phyloP scores from a whole-genome alignment of 2,888 invertebrate species.

The Physocephala rufipes region DNA sequence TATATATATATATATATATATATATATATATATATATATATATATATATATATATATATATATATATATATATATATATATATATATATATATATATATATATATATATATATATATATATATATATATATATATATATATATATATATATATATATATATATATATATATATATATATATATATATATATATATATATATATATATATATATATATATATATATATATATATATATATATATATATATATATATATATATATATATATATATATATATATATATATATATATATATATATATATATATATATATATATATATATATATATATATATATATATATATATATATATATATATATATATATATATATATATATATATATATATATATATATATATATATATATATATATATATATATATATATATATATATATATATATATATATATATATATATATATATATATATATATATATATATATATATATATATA shows the following conservation, averaged over 20 bases:
- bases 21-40: conserved; percentile 23
- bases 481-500: not conserved
- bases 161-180: too few species aligned
- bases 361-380: not conserved
- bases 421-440: not conserved
- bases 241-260: too few species aligned
- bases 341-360: not conserved
- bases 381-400: not conserved
- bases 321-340: too few species aligned
- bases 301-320: too few species aligned
- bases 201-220: too few species aligned
- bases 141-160: too few species aligned
- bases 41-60: conserved; percentile 10
- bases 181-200: too few species aligned
- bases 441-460: not conserved
- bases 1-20: conserved; percentile 32
- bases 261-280: too few species aligned
- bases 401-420: not conserved
- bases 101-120: conserved; percentile 9
- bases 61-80: not conserved
- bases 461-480: conserved; percentile 8
- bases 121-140: conserved; percentile 5
- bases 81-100: conserved; percentile 8
- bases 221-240: too few species aligned
- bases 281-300: too few species aligned